Conservation (phyloP, 1,140 invertebrate genomes). For the Cotesia glomerata region DNA sequence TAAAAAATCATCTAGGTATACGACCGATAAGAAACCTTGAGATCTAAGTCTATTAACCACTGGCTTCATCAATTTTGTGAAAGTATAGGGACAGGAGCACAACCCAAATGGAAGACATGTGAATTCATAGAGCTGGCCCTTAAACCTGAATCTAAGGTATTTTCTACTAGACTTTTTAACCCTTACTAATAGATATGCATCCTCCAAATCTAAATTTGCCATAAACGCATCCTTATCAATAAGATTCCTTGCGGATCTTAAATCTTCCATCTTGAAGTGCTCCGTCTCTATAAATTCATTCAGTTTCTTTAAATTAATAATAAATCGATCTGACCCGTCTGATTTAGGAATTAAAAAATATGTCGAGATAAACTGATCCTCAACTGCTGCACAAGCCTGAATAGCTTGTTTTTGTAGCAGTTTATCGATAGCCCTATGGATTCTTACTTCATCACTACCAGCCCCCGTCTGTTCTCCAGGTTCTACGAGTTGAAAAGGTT, state of each 20-base stretch:
- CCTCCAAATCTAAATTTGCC: conserved; percentile 24
- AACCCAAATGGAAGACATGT: conserved; percentile 27
- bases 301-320: conserved; percentile 28
- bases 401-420: conserved; percentile 15
- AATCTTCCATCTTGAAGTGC: conserved; percentile 28
- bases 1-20: conserved; percentile 30
- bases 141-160: conserved; percentile 25
- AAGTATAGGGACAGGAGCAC: conserved; percentile 17
- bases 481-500: background rate
- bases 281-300: conserved; percentile 13
- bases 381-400: background rate
- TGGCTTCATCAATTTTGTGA: conserved; percentile 29
- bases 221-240: conserved; percentile 3
- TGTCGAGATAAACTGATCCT: conserved; percentile 24
- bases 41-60: background rate
- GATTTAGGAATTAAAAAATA: conserved; percentile 26
- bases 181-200: conserved; percentile 25
- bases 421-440: background rate
- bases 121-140: conserved; percentile 22
- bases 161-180: background rate
- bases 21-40: conserved; percentile 8
- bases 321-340: conserved; percentile 19
- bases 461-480: background rate
- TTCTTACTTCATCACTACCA: background rate
- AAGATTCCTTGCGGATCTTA: conserved; percentile 14